Base-by-base conservation (phyloP, 2,888 invertebrate species). In the Cephalotes varians region DNA sequence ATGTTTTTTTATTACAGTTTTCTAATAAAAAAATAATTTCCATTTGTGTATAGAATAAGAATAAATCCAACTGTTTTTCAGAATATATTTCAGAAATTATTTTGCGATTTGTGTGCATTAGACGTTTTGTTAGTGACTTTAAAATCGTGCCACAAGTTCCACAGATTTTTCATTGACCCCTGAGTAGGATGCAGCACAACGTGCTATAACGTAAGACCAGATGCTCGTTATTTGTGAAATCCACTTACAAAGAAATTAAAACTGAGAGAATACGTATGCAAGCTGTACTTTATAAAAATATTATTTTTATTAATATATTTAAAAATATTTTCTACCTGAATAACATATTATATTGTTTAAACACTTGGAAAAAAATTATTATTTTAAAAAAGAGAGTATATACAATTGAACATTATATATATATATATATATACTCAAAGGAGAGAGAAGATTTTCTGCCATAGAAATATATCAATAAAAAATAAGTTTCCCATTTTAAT, bases 171-270 rank as follows among this genome's bases (percentile, higher is more conserved):
- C 44, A 25, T 31, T 34, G 72, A 87, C 90, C 87, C 91, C 91
- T 91, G 83, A 44, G 37, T 83, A 62, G 67, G 86, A 90, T 87
- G 92, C 92, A 92, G 85, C 91, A 85, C 91, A 85, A 64, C 84
- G 77, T 77, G 74, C 92, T 58, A 58, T 77, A 85, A 71, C 87
- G 92, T 86, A 88, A 72, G 85, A 83, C 81, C 64, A 83, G 88
- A 76, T 86, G 89, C 91, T 86, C 84, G 77, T 87, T 34, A 34
- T 34, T 83, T 44, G 34, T 44, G 31, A 21, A 25, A 62, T 58
- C n/a, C 12, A 44, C 28, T 18, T 28, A n/a, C 5, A 72, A 25
- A 44, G 3, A 44, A 47, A 31, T 74, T 60, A 60, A 31, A 73
- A 44, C 21, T 73, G 10, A 40, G 15, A 56, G 21, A 1, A 44